Base-by-base conservation (phyloP, 2,888 invertebrate genomes). In the Heliconius sara region DNA sequence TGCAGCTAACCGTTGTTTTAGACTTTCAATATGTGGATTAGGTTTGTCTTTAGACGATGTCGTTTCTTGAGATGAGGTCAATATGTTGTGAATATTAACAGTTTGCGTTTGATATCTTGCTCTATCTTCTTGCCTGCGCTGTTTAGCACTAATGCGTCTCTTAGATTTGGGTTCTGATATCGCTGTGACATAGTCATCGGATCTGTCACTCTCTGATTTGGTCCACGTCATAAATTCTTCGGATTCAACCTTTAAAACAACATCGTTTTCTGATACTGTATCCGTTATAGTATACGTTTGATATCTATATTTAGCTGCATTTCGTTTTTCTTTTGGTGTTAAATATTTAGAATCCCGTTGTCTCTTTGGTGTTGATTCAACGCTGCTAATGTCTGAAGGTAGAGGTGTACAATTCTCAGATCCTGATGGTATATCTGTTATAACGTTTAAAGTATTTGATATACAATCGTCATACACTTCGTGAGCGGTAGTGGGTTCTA, bases 281-380 rank as follows among this genome's bases (percentile, higher is more conserved):
- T 96, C 97, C 0, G 96, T 97, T 66, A 98, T 97, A 0, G 97
- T 98, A 88, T 98, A 98, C 0, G 98, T 98, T 88, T 97, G 97
- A 88, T 97, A 98, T 81, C 98, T 96, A 85, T 98, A 98, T 88
- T 97, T 97, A 3, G 97, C 96, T 63, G 97, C 90, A 84, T 96
- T 96, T 66, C 98, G 94, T 86, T 97, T 97, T 88, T 98, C 97
- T 89, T 97, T 98, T 0, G 98, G 97, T 0, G 97, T 98, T 80
- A 97, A 87, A 76, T 93, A 95, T 68, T 92, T 90, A 1, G 91
- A 87, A 84, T 93, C 93, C 77, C 93, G 90, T 47, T 95, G 95
- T 85, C 96, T 96, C 84, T 96, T 97, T 0, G 97, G 97, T 0
- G 97, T 97, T 0, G 97, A 97, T 85, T 98, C 98, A 0, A 97